These are phyloP conservation scores for Nesospiza acunhae DNA, from an alignment of 2,113 vertebrate species.

Conservation along the genomic window DNA sequence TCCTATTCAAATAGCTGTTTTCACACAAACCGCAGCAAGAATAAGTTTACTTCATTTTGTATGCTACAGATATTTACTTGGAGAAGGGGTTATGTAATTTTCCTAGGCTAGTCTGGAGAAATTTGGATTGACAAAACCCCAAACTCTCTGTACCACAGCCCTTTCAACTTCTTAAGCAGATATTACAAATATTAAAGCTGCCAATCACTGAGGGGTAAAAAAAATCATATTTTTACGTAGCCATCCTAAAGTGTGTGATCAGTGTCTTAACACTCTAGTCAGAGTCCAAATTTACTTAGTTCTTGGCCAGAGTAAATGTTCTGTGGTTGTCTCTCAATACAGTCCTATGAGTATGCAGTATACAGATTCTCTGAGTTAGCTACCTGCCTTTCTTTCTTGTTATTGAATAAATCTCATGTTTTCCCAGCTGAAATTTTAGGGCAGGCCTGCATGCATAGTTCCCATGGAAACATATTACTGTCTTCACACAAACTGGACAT, in stretches of 20 bases:
- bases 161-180: not conserved
- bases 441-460: not conserved
- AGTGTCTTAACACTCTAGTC: not conserved
- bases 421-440: not conserved
- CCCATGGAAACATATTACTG: conserved; percentile 35
- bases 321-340: not conserved
- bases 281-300: not conserved
- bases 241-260: not conserved
- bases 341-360: not conserved
- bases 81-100: not conserved
- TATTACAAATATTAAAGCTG: not conserved
- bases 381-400: not conserved
- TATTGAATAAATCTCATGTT: not conserved
- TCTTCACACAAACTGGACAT: not conserved
- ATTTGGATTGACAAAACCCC: not conserved
- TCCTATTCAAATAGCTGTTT: not conserved
- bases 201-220: not conserved
- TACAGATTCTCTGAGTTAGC: not conserved
- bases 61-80: not conserved
- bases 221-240: not conserved
- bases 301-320: not conserved
- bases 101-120: not conserved
- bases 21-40: not conserved
- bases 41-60: not conserved
- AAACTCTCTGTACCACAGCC: not conserved